Conservation (phyloP, 2,113 vertebrate species). For the Sialia sialis region DNA sequence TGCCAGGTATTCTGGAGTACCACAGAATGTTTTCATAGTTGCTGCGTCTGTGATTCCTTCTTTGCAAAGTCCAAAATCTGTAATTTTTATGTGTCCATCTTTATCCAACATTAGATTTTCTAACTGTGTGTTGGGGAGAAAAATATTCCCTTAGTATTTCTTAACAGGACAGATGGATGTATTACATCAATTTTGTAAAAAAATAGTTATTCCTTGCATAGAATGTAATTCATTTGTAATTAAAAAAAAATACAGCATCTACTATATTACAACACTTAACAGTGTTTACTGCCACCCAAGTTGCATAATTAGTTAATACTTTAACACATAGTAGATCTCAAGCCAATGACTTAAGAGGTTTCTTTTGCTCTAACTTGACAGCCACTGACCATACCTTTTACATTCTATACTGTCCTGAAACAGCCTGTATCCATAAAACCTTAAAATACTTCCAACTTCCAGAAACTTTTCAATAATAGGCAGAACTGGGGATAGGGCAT, state of each 20-base stretch:
- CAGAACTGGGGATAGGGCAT: not conserved
- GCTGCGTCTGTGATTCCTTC: constrained; percentile 98
- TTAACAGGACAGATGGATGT: not conserved
- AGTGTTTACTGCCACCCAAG: not conserved
- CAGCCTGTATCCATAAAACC: not conserved
- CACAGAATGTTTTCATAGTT: constrained; percentile 99
- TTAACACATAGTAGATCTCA: not conserved
- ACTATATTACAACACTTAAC: not conserved
- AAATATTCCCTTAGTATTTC: constrained; percentile 6
- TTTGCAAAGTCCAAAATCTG: constrained; percentile 97
- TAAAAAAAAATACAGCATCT: not conserved
- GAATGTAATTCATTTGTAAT: not conserved
- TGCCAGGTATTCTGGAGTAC: constrained; percentile 94
- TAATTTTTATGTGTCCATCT: constrained; percentile 98
- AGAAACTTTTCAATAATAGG: not conserved
- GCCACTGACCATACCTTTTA: not conserved
- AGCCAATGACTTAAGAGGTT: not conserved
- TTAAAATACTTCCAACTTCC: not conserved
- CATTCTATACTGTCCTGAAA: not conserved
- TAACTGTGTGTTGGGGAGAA: constrained; percentile 77
- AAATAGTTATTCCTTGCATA: not conserved
- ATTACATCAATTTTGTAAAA: not conserved
- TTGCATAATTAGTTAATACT: not conserved
- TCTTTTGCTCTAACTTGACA: not conserved
- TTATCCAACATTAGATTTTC: constrained; percentile 99